Conservation (phyloP, 2,797 vertebrate species). For the Morelia viridis region DNA sequence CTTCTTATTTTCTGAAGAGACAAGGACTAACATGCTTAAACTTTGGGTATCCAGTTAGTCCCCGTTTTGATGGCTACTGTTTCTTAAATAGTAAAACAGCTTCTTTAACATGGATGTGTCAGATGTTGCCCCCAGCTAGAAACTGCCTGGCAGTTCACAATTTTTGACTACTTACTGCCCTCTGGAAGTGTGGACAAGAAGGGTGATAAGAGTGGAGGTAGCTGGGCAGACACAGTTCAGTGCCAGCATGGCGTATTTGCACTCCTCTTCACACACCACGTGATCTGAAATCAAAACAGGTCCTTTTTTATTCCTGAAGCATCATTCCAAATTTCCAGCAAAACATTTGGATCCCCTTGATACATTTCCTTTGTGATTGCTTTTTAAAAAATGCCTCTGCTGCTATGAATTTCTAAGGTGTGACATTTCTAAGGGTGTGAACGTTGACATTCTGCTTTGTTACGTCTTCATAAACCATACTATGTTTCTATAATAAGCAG, state of each 20-base stretch:
- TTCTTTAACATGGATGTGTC: background rate
- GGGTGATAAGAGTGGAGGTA: slow-evolving; percentile 92
- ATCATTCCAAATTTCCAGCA: background rate
- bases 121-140: background rate
- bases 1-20: no score
- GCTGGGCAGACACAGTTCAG: slow-evolving; percentile 92
- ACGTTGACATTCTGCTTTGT: background rate
- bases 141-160: background rate
- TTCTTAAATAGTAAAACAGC: background rate
- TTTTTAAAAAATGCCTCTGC: background rate
- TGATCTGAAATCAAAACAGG: slow-evolving; percentile 79
- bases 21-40: no score
- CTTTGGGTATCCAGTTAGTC: background rate
- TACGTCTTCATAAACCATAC: background rate
- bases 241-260: slow-evolving; percentile 92
- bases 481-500: background rate
- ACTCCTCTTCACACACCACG: slow-evolving; percentile 93
- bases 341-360: background rate
- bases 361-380: background rate
- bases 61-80: background rate
- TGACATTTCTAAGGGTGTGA: background rate
- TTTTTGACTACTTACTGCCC: slow-evolving; percentile 84
- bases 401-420: background rate
- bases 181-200: slow-evolving; percentile 91
- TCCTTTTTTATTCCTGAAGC: background rate